Evolutionary conservation across 2,113 vertebrate species (phyloP).

Genomic region (Puffinus mauretanicus): DNA sequence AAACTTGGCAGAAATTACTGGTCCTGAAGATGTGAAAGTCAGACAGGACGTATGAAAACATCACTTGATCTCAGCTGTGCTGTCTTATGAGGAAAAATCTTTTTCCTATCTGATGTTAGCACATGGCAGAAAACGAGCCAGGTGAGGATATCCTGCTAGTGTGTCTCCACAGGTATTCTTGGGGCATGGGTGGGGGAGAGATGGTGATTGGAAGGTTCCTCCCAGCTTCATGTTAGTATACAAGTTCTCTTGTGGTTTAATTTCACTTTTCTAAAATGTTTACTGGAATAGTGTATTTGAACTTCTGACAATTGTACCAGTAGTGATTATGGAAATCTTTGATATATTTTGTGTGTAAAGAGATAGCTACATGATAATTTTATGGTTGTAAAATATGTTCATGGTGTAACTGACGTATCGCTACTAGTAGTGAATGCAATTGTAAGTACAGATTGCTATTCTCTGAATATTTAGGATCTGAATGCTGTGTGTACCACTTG

Average conservation of each 20-base stretch:
- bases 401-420: not conserved
- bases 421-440: not conserved
- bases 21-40: not conserved
- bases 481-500: not conserved
- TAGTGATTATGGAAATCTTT: not conserved
- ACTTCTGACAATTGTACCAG: not conserved
- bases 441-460: not conserved
- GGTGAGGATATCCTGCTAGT: not conserved
- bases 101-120: not conserved
- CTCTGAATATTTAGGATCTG: not conserved
- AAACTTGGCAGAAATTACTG: not conserved
- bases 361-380: not conserved
- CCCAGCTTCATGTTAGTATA: not conserved
- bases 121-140: not conserved
- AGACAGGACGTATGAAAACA: not conserved
- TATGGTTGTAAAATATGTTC: not conserved
- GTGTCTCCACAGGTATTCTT: not conserved
- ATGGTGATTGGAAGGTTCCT: fast-evolving
- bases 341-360: not conserved
- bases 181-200: not conserved
- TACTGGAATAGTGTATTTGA: not conserved
- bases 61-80: not conserved
- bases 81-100: not conserved
- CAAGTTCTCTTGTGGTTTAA: not conserved
- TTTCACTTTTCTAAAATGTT: not conserved